These are phyloP conservation scores for Mastacembelus armatus DNA, from an alignment of 2,797 vertebrate genomes.

Conservation along the genomic window DNA sequence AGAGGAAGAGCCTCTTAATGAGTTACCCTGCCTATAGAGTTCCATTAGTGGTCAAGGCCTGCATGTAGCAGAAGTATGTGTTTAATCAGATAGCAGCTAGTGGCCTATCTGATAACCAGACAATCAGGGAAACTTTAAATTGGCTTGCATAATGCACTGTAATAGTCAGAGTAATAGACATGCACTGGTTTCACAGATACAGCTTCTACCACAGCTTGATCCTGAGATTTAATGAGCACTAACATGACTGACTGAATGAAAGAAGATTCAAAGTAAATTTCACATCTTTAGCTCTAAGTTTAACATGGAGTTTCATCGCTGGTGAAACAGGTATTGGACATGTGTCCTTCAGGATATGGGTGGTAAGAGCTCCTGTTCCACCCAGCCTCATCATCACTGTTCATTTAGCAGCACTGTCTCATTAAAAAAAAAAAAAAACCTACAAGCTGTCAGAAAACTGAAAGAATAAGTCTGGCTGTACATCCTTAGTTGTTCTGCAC, in stretches of 20 bases:
- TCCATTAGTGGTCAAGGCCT: constrained; percentile 41
- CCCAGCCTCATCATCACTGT: constrained; percentile 45
- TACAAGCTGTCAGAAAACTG: constrained; percentile 54
- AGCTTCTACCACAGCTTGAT: not conserved
- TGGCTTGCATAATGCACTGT: constrained; percentile 49
- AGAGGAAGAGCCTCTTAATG: constrained; percentile 28
- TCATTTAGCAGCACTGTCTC: constrained; percentile 69
- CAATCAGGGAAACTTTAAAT: constrained; percentile 48
- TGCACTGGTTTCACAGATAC: constrained; percentile 41
- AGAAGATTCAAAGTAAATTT: constrained; percentile 67
- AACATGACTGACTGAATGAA: constrained; percentile 32
- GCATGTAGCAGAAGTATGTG: constrained; percentile 14
- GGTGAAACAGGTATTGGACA: constrained; percentile 55
- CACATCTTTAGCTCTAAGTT: constrained; percentile 61
- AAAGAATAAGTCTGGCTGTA: constrained; percentile 39
- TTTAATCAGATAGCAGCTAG: constrained; percentile 38
- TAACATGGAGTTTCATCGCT: constrained; percentile 50
- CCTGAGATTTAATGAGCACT: constrained; percentile 51
- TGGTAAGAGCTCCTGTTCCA: constrained; percentile 41
- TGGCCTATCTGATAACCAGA: constrained; percentile 40
- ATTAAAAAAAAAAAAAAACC: constrained; percentile 45
- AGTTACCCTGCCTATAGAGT: constrained; percentile 27
- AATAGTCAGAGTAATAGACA: constrained; percentile 34
- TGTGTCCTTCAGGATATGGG: constrained; percentile 51
- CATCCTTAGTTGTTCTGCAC: constrained; percentile 44